Evolutionary conservation across 2,113 vertebrate species (phyloP).

Genomic region (Enhydra lutris): DNA sequence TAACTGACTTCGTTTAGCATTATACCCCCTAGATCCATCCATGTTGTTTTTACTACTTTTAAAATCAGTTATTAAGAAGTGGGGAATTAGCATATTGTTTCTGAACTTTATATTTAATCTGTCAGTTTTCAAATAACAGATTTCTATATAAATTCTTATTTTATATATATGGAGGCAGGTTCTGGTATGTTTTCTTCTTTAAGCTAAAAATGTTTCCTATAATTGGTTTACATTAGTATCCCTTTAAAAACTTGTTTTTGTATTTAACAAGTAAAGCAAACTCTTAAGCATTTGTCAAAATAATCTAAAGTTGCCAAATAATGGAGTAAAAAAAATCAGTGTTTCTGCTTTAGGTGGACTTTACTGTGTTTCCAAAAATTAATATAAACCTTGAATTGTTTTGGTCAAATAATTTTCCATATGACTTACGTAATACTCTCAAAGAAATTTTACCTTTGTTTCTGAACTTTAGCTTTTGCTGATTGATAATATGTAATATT

Average conservation of each 20-base stretch:
- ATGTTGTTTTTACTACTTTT: neutral
- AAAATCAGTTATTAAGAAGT: neutral
- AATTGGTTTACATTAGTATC: neutral
- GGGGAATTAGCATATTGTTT: neutral
- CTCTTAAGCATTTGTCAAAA: neutral
- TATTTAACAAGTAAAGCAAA: constrained; percentile 7
- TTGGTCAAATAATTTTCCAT: neutral
- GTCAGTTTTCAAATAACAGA: neutral
- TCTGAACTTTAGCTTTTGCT: neutral
- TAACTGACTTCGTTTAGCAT: neutral
- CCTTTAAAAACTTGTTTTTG: neutral
- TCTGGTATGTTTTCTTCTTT: neutral
- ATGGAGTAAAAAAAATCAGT: neutral
- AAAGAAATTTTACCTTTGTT: constrained; percentile 34
- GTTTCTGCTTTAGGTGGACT: neutral
- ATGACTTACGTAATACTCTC: neutral
- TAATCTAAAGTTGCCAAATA: neutral
- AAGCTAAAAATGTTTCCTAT: neutral
- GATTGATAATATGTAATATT: neutral
- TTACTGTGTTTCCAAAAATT: constrained; percentile 9
- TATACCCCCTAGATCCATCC: neutral
- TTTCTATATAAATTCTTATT: constrained; percentile 29
- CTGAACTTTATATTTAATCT: constrained; percentile 8
- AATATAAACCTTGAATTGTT: neutral
- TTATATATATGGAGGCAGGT: neutral